These are phyloP conservation scores for Tigriopus californicus DNA, from an alignment of 2,888 invertebrate genomes.

Conservation along the genomic window DNA sequence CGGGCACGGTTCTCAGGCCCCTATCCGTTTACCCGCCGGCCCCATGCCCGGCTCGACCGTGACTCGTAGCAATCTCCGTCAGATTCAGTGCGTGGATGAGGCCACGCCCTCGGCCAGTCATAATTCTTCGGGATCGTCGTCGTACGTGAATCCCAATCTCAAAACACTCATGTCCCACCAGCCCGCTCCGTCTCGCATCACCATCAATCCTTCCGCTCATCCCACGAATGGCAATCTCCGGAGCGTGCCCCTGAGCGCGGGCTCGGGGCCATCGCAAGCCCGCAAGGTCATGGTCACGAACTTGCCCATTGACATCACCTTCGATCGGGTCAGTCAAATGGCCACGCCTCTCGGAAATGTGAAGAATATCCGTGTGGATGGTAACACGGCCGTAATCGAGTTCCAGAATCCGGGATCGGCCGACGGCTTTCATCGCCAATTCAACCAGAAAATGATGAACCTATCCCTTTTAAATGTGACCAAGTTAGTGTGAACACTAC, in stretches of 20 bases:
- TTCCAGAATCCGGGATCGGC: not conserved
- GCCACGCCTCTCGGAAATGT: slow-evolving; percentile 5
- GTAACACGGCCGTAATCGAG: slow-evolving; percentile 5
- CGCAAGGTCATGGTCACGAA: slow-evolving; percentile 2
- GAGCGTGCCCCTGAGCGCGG: not conserved
- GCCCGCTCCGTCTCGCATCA: not conserved
- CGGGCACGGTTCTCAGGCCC: not conserved
- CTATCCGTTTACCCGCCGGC: not conserved
- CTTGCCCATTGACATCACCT: not conserved
- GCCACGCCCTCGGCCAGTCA: not conserved
- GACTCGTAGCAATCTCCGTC: slow-evolving; percentile 4
- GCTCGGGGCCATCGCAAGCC: not conserved
- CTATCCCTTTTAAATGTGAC: slow-evolving; percentile 1
- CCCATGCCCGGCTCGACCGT: not conserved
- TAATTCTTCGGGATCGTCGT: not conserved
- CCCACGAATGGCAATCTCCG: not conserved
- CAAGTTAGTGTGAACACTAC: not conserved
- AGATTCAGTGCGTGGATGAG: slow-evolving; percentile 11
- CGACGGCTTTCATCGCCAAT: not conserved
- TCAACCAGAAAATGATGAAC: slow-evolving; percentile 9
- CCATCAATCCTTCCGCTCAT: not conserved
- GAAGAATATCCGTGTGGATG: not conserved
- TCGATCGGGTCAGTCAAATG: slow-evolving; percentile 6
- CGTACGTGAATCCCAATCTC: not conserved
- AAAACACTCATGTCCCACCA: not conserved